Conservation (phyloP, 1,140 invertebrate genomes). For the Grapholita molesta region DNA sequence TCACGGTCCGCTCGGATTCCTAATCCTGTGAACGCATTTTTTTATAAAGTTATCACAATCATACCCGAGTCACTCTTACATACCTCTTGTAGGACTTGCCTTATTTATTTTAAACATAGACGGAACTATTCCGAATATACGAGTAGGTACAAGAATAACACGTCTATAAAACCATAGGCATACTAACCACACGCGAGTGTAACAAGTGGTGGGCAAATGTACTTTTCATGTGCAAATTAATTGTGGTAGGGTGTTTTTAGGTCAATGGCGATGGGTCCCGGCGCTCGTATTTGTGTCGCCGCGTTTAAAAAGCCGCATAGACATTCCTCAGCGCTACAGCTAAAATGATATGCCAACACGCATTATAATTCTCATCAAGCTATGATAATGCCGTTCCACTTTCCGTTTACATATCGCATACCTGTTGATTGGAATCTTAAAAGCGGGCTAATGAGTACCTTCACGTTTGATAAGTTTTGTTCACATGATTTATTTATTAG, state of each 20-base stretch:
- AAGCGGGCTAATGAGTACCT: background rate
- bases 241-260: constrained; percentile 7
- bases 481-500: too few relatives aligned
- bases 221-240: constrained; percentile 6
- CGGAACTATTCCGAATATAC: too few relatives aligned
- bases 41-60: too few relatives aligned
- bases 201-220: background rate
- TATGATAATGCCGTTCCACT: constrained; percentile 8
- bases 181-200: background rate
- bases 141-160: background rate
- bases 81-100: too few relatives aligned
- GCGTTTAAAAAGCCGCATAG: background rate
- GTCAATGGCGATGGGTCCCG: constrained; percentile 8
- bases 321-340: constrained; percentile 12
- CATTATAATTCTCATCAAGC: constrained; percentile 13
- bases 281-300: background rate
- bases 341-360: constrained; percentile 10
- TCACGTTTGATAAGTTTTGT: too few relatives aligned
- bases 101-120: too few relatives aligned
- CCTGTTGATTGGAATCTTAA: background rate
- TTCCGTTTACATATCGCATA: constrained; percentile 1
- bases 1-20: too few relatives aligned
- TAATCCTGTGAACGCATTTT: too few relatives aligned
- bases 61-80: too few relatives aligned
- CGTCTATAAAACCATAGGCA: background rate